Percentiles rank a stretch among this genome's conserved stretches.
These are phyloP conservation scores for Rallus crepitans DNA, from an alignment of 2,797 vertebrate genomes.

Conservation along the genomic window DNA sequence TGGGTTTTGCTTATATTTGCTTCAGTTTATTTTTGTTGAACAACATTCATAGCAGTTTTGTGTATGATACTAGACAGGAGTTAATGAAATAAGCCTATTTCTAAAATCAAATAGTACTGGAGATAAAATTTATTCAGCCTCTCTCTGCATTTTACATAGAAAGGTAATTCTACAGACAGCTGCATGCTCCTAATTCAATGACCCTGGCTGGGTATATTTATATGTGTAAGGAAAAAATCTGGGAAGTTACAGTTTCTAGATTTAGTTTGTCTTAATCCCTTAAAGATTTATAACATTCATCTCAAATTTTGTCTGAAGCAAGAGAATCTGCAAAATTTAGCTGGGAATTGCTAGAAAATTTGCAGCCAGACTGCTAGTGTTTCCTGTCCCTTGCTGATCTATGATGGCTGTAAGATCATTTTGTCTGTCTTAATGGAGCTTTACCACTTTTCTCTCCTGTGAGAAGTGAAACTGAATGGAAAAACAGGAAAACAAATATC, in stretches of 20 bases:
- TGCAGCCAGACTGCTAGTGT: background rate
- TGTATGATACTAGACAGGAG: background rate
- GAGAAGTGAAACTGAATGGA: background rate
- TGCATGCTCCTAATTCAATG: background rate
- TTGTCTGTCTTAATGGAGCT: background rate
- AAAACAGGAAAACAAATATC: constrained; percentile 8
- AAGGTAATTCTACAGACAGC: background rate
- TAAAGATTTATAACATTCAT: background rate
- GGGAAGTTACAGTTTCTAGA: background rate
- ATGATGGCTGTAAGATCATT: background rate
- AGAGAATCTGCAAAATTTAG: background rate
- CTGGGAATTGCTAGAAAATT: background rate
- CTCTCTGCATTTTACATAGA: background rate
- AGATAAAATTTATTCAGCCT: background rate
- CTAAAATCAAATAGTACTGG: background rate
- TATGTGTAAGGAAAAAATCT: background rate
- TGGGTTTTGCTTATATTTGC: background rate
- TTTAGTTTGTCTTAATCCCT: background rate
- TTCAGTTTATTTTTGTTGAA: background rate
- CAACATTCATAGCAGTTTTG: background rate
- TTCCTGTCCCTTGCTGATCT: background rate
- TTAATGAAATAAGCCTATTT: background rate
- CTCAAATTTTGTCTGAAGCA: background rate
- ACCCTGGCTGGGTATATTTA: background rate
- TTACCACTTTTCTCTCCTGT: constrained; percentile 6